Evolutionary conservation across 2,888 invertebrate genomes (phyloP).

Genomic region (Ecliptopera silaceata): DNA sequence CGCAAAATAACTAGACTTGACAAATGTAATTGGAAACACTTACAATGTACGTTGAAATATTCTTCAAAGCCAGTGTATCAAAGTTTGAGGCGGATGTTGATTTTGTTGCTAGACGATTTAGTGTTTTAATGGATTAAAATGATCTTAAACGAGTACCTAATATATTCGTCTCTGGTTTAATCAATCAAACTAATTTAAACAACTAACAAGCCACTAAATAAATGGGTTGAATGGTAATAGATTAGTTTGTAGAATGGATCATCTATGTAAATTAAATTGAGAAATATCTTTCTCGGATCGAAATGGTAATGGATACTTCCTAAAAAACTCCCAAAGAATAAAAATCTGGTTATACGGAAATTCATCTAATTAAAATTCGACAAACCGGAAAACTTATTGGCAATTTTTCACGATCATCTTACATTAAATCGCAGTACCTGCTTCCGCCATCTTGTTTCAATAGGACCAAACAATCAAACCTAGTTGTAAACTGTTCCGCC

Average conservation of each 20-base stretch:
- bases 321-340: neutral
- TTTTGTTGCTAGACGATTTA: too few species aligned
- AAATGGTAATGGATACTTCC: too few species aligned
- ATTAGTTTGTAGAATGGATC: too few species aligned
- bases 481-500: conserved; percentile 35
- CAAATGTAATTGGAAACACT: conserved; percentile 47
- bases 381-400: conserved; percentile 33
- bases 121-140: too few species aligned
- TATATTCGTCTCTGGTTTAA: too few species aligned
- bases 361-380: conserved; percentile 32
- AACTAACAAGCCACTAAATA: too few species aligned
- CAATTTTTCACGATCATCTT: conserved; percentile 37
- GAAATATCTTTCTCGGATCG: too few species aligned
- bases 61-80: conserved; percentile 2
- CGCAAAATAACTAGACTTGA: conserved; percentile 53
- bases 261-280: too few species aligned
- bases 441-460: conserved; percentile 41
- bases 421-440: conserved; percentile 43
- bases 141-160: too few species aligned
- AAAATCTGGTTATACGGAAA: neutral
- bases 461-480: conserved; percentile 46
- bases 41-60: conserved; percentile 28
- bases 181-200: too few species aligned
- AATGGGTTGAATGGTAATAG: too few species aligned
- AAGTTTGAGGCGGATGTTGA: too few species aligned